Evolutionary conservation across 2,797 vertebrate species (phyloP).

Genomic region (Pseudomugil tenellus): DNA sequence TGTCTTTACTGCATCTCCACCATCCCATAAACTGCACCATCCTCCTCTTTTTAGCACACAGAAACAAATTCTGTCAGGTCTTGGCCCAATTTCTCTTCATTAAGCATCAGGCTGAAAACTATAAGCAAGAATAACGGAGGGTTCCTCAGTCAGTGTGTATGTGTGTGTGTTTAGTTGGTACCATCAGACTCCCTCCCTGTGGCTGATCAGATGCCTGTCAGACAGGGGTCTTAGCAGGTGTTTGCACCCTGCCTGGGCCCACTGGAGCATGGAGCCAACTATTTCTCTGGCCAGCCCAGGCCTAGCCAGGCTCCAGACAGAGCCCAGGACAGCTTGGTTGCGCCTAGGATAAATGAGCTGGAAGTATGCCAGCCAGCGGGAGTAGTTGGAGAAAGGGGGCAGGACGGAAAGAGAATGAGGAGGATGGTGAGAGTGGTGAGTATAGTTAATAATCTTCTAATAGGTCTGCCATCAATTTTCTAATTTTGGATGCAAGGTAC

Average conservation of each 20-base stretch:
- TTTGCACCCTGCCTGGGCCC: slow-evolving; percentile 56
- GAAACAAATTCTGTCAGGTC: slow-evolving; percentile 26
- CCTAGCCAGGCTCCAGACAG: slow-evolving; percentile 24
- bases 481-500: slow-evolving; percentile 66
- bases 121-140: slow-evolving; percentile 35
- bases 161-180: slow-evolving; percentile 18
- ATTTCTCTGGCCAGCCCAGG: slow-evolving; percentile 59
- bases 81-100: slow-evolving; percentile 43
- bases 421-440: slow-evolving; percentile 45
- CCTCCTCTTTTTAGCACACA: slow-evolving; percentile 33
- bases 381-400: slow-evolving; percentile 42
- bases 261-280: slow-evolving; percentile 59
- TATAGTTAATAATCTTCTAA: slow-evolving; percentile 77
- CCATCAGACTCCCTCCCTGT: slow-evolving; percentile 51
- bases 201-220: slow-evolving; percentile 71
- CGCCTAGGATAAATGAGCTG: slow-evolving; percentile 74
- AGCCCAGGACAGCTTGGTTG: slow-evolving; percentile 73
- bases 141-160: slow-evolving; percentile 23
- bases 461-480: slow-evolving; percentile 72
- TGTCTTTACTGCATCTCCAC: slow-evolving; percentile 2
- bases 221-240: slow-evolving; percentile 67
- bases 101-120: slow-evolving; percentile 48
- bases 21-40: slow-evolving; percentile 27
- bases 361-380: slow-evolving; percentile 59
- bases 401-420: slow-evolving; percentile 43